Conservation (phyloP, 2,113 vertebrate genomes). For the Apaloderma vittatum region DNA sequence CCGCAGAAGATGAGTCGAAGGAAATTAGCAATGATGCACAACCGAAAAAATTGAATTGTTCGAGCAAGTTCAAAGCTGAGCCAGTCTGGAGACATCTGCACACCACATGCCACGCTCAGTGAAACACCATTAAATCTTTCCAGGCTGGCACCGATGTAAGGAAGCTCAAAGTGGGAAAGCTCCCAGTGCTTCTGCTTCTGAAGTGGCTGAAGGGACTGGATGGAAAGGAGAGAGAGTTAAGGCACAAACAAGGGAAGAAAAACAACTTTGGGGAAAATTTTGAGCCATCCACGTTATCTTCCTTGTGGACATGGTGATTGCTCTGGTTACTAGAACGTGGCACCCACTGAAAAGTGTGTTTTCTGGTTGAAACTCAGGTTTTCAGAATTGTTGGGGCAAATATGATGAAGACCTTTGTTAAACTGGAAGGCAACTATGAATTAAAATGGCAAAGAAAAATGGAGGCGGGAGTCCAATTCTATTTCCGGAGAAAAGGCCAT, state of each 20-base stretch:
- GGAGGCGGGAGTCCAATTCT: neutral
- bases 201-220: neutral
- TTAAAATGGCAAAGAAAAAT: neutral
- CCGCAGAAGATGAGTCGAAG: conserved; percentile 49
- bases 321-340: neutral
- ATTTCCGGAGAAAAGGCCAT: neutral
- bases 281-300: neutral
- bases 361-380: neutral
- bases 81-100: conserved; percentile 62
- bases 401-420: neutral
- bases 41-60: conserved; percentile 55
- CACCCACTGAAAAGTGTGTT: neutral
- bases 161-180: neutral
- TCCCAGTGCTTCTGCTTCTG: conserved; percentile 2
- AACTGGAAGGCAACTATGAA: neutral
- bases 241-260: neutral
- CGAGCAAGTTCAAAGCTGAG: conserved; percentile 55
- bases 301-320: neutral
- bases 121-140: conserved; percentile 1
- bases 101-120: conserved; percentile 52
- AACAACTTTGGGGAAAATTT: neutral
- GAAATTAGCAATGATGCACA: conserved; percentile 56
- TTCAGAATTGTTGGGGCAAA: neutral
- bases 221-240: neutral
- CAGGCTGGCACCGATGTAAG: neutral